These are phyloP conservation scores for Watsonalla cultraria DNA, from an alignment of 2,888 invertebrate genomes.

Conservation along the genomic window DNA sequence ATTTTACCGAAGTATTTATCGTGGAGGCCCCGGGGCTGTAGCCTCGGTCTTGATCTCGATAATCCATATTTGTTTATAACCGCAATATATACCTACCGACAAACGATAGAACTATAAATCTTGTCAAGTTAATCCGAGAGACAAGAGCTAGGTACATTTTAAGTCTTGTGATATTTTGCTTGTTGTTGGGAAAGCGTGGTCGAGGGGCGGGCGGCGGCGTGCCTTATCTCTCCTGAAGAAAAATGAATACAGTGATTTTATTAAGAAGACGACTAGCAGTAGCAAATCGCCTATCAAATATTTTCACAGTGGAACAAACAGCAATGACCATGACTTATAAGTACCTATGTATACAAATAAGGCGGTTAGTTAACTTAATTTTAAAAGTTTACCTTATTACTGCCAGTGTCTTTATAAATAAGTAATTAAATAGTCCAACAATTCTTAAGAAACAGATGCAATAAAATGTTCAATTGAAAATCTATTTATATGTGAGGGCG, in stretches of 20 bases:
- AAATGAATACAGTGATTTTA: not conserved
- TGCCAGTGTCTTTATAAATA: too few species aligned
- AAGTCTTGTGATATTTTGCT: slow-evolving; percentile 24
- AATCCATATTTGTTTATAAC: too few species aligned
- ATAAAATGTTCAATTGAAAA: not conserved
- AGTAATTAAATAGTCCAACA: too few species aligned
- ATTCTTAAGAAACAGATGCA: too few species aligned
- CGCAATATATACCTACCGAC: not conserved
- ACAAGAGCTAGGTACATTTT: slow-evolving; percentile 29
- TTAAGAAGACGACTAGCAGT: not conserved
- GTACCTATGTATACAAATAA: too few species aligned
- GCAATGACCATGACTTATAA: too few species aligned
- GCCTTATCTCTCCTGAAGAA: slow-evolving; percentile 52
- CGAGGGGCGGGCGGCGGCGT: slow-evolving; percentile 34
- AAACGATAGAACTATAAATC: slow-evolving; percentile 36
- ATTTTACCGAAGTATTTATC: too few species aligned
- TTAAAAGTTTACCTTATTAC: too few species aligned
- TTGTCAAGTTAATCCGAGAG: slow-evolving; percentile 39
- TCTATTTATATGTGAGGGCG: not conserved
- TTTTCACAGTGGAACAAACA: not conserved
- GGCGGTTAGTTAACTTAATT: too few species aligned
- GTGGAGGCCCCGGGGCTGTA: too few species aligned
- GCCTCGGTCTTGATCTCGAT: too few species aligned
- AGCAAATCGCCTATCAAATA: not conserved
- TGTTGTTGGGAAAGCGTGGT: slow-evolving; percentile 14